A percentile compares a stretch with the other conserved stretches of the same genome.
Evolutionary conservation across 2,888 invertebrate species (phyloP).

Genomic region (Melikaiella ostensackeni): DNA sequence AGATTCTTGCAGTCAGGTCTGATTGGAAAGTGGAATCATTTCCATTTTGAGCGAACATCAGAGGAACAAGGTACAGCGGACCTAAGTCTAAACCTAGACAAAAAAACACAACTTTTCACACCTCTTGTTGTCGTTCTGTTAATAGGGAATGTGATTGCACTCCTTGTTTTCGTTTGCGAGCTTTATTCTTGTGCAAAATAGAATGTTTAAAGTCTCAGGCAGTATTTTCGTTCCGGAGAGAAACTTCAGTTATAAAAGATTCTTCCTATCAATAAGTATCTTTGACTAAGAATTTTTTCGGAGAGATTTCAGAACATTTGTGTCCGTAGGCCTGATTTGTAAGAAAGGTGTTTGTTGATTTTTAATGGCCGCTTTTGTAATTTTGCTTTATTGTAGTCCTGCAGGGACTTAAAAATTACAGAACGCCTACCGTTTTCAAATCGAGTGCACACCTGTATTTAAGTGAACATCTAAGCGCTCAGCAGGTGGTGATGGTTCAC

Average conservation of each 20-base stretch:
- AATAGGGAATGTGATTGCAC: neutral
- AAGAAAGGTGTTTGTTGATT: no score
- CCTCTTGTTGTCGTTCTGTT: neutral
- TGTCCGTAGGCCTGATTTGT: no score
- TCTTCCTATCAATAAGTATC: no score
- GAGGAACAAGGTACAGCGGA: neutral
- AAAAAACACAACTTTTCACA: neutral
- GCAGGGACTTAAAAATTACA: no score
- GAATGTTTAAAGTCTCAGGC: neutral
- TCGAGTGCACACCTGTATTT: neutral
- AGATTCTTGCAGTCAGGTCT: neutral
- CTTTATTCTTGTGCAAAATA: neutral
- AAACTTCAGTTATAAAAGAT: no score
- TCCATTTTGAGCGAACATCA: neutral
- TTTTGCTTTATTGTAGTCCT: neutral
- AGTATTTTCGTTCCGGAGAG: neutral
- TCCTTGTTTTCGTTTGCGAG: neutral
- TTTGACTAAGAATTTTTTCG: no score
- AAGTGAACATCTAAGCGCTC: conserved; percentile 51
- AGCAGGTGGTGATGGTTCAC: conserved; percentile 59
- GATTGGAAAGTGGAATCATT: neutral
- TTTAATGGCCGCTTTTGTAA: neutral
- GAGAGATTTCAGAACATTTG: no score
- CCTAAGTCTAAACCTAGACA: neutral
- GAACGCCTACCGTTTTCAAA: conserved; percentile 18